Base-by-base conservation (phyloP, 2,888 invertebrate species). In the Boloria euphrosyne region DNA sequence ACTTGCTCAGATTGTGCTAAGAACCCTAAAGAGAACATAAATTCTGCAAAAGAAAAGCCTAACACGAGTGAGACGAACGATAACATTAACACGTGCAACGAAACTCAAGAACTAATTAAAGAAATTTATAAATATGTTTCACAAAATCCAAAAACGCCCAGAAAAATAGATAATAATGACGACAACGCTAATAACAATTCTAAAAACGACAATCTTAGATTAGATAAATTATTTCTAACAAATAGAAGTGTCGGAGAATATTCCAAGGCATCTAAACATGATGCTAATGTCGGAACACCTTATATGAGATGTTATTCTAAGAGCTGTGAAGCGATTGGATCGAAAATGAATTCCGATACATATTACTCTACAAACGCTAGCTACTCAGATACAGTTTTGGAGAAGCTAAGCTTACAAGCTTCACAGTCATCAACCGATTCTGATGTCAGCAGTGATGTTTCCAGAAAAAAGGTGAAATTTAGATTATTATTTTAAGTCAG, bases 121-220 rank as follows among this genome's bases (percentile, higher is more conserved):
- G 86, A 90, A 76, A 91, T 92, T 66, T 87, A 92, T 69, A 88
- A 90, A 69, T 83, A 80, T 53, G 86, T 91, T 3, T 81, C 85
- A 13, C 84, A 85, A 72, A 82, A 80, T 65, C 80, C 84, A 1
- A 78, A 73, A 6, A 65, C 72, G 14, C 66, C 61, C 44, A 63
- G 62, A n/a, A 80, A 74, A 62, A 78, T 75, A 63, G 75, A 76
- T 67, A 60, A 51, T n/a, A 71, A 6, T 57, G 22, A 72, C 43
- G 68, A 59, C 43, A 71, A 51, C 22, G 22, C 51, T 4, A 53
- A 18, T 1, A 65, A 49, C 66, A 18, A 49, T 3, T 27, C 22
- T n/a, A 61, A 64, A 54, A 47, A 46, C 59, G 57, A 46, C 62
- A 50, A 68, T 46, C 63, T 17, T 50, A 71, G 66, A 58, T 64